phyloP scores from a whole-genome alignment of 2,888 invertebrate genomes.

The Dione vanillae region DNA sequence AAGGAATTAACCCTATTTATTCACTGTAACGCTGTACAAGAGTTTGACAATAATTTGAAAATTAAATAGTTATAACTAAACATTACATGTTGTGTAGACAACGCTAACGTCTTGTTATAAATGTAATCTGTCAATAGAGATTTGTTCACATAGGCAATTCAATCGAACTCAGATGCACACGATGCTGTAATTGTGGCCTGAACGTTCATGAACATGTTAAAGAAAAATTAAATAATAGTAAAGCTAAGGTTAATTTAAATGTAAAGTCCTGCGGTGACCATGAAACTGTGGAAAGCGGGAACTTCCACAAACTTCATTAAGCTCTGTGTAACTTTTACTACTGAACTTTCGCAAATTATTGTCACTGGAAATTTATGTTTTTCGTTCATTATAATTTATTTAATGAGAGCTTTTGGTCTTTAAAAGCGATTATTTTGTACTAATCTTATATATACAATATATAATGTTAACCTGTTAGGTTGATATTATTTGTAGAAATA shows the following conservation, averaged over 20 bases:
- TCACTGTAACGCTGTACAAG: no score
- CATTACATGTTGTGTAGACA: no score
- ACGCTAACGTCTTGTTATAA: no score
- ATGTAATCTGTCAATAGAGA: no score
- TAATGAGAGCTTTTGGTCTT: constrained; percentile 29
- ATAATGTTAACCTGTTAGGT: no score
- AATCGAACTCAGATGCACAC: neutral
- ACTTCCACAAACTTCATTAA: constrained; percentile 46
- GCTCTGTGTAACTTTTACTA: constrained; percentile 46
- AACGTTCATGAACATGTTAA: constrained; percentile 14
- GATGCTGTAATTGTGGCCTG: neutral
- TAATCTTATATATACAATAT: neutral
- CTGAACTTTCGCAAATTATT: constrained; percentile 47
- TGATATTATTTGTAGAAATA: no score
- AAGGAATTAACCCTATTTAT: no score
- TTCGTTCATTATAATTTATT: constrained; percentile 36
- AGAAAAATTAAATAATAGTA: constrained; percentile 35
- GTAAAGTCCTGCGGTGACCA: constrained; percentile 51
- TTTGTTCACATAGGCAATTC: no score
- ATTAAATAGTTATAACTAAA: no score
- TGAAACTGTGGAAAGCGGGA: constrained; percentile 43
- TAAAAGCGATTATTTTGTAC: neutral
- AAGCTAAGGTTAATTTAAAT: constrained; percentile 52
- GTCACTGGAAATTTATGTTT: constrained; percentile 46
- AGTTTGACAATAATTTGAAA: no score